phyloP scores from a whole-genome alignment of 2,888 invertebrate genomes.

The Xestia xanthographa region DNA sequence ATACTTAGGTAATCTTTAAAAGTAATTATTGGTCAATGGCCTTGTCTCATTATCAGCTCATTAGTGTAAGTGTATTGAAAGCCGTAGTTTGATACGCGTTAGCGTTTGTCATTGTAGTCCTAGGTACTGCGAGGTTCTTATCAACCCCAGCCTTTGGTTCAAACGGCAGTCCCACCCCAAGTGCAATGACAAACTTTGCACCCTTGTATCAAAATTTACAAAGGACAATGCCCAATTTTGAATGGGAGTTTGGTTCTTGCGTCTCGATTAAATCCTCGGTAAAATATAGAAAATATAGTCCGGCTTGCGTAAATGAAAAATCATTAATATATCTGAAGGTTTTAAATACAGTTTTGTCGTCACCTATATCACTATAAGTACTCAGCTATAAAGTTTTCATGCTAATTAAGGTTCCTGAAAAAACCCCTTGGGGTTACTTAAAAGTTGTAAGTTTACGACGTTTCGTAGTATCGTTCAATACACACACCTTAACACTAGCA shows the following conservation, averaged over 20 bases:
- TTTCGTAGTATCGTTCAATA: background rate
- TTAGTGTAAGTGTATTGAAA: background rate
- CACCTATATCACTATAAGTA: background rate
- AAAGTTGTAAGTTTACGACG: background rate
- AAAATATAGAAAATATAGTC: too few species aligned
- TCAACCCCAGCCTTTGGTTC: background rate
- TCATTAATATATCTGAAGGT: too few species aligned
- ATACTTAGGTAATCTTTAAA: background rate
- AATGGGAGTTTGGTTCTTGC: too few species aligned
- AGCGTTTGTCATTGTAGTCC: background rate
- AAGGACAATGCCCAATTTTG: background rate
- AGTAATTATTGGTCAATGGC: slow-evolving; percentile 16
- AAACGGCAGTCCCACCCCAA: background rate
- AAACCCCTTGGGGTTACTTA: background rate
- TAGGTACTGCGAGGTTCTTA: background rate
- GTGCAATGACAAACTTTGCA: background rate
- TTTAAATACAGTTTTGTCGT: background rate
- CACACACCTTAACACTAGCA: too few species aligned
- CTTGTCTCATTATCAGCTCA: background rate
- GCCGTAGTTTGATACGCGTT: background rate
- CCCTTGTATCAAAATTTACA: background rate
- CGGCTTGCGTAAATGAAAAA: too few species aligned
- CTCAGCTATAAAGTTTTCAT: background rate
- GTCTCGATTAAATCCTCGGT: too few species aligned
- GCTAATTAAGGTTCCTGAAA: background rate